Percentiles rank a stretch among this genome's conserved stretches.
Evolutionary conservation across 2,113 vertebrate species (phyloP).

Genomic region (Gobius niger): DNA sequence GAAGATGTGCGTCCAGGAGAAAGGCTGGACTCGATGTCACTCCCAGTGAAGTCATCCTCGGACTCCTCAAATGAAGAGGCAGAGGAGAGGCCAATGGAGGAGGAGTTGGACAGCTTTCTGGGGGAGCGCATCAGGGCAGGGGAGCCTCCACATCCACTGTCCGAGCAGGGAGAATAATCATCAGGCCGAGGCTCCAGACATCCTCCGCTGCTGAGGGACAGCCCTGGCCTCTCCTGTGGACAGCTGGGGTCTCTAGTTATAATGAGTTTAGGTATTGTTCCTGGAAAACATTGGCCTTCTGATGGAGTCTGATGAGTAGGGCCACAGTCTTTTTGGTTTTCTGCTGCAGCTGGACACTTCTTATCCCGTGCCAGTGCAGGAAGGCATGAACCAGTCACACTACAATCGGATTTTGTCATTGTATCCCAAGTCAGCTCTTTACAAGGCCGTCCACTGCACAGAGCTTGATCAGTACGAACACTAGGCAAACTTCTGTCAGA

Average conservation of each 20-base stretch:
- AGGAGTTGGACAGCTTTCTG: constrained; percentile 79
- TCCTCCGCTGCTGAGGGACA: constrained; percentile 30
- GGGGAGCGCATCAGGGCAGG: constrained; percentile 65
- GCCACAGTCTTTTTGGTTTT: constrained; percentile 13
- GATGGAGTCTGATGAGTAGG: constrained; percentile 2
- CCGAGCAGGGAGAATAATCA: constrained; percentile 79
- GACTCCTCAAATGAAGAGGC: constrained; percentile 89
- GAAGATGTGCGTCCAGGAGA: constrained; percentile 51
- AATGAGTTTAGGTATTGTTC: constrained; percentile 84
- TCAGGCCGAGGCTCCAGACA: constrained; percentile 66
- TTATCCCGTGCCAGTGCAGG: constrained; percentile 5
- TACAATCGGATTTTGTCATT: constrained; percentile 56
- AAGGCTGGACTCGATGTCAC: constrained; percentile 79
- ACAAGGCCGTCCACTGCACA: constrained; percentile 5
- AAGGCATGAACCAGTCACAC: neutral
- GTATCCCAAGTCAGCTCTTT: constrained; percentile 1
- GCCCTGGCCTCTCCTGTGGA: constrained; percentile 11
- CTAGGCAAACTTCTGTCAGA: constrained; percentile 26
- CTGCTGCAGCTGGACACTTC: neutral
- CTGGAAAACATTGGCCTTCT: constrained; percentile 49
- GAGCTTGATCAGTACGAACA: constrained; percentile 31
- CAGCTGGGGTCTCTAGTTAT: constrained; percentile 79
- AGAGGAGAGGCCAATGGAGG: constrained; percentile 81
- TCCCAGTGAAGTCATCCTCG: constrained; percentile 84
- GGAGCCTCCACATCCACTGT: constrained; percentile 80